These are phyloP conservation scores for Agrochola lota DNA, from an alignment of 2,888 invertebrate genomes.

Conservation along the genomic window DNA sequence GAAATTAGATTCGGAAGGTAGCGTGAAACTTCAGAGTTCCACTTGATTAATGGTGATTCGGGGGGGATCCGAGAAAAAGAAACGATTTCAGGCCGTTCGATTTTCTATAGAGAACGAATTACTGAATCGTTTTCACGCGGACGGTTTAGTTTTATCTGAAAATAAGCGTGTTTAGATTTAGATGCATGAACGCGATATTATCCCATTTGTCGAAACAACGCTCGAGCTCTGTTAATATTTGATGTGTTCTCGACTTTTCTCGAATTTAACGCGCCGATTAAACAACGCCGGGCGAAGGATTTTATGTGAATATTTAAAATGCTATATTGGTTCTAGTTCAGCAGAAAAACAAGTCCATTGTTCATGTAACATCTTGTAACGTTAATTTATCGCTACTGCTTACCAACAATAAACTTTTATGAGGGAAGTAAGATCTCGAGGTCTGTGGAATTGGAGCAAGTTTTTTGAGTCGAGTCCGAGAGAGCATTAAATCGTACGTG, in stretches of 20 bases:
- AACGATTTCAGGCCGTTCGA: conserved; percentile 81
- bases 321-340: conserved; percentile 88
- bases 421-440: conserved; percentile 50
- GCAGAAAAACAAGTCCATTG: conserved; percentile 80
- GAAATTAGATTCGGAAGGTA: conserved; percentile 88
- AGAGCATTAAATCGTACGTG: conserved; percentile 33
- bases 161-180: conserved; percentile 83
- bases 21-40: conserved; percentile 87
- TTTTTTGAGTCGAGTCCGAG: conserved; percentile 46
- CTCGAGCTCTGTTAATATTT: conserved; percentile 87
- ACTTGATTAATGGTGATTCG: conserved; percentile 89
- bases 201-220: conserved; percentile 88
- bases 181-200: conserved; percentile 86
- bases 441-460: conserved; percentile 49
- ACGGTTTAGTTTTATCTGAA: conserved; percentile 73
- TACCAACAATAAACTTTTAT: conserved; percentile 65
- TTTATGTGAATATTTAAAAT: conserved; percentile 90
- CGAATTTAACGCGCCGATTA: conserved; percentile 90
- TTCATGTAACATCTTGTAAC: conserved; percentile 76
- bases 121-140: conserved; percentile 72
- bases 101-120: conserved; percentile 79
- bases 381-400: conserved; percentile 71
- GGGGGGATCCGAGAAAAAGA: conserved; percentile 79
- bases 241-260: conserved; percentile 90
- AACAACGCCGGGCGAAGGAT: conserved; percentile 88